Evolutionary conservation across 2,797 vertebrate species (phyloP).

Genomic region (Paramormyrops hopkinsi): DNA sequence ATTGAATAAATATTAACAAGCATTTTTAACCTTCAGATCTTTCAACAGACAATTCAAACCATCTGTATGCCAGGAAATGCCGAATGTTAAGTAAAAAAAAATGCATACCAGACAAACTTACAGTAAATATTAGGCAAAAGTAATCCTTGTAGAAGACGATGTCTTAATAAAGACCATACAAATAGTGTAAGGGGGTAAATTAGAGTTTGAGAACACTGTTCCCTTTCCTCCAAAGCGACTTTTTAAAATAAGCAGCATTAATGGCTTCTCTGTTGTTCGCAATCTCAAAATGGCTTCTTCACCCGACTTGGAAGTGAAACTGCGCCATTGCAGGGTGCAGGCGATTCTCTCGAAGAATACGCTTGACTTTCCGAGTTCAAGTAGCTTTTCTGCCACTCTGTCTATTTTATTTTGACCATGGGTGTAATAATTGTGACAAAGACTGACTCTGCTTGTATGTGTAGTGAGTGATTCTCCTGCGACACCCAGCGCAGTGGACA

Average conservation of each 20-base stretch:
- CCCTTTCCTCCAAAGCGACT: constrained; percentile 20
- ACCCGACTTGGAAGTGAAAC: constrained; percentile 17
- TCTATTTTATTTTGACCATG: constrained; percentile 1
- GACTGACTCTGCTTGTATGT: constrained; percentile 12
- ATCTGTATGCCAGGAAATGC: constrained; percentile 12
- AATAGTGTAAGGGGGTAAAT: constrained; percentile 14
- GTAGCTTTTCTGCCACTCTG: not conserved
- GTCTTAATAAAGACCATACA: constrained; percentile 14
- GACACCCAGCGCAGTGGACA: constrained; percentile 4
- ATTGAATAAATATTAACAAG: not conserved
- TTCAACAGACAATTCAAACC: constrained; percentile 6
- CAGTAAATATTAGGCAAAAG: constrained; percentile 26
- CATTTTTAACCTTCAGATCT: not conserved
- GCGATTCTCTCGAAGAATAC: constrained; percentile 13
- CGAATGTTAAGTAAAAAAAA: constrained; percentile 8
- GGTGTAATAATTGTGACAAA: constrained; percentile 16
- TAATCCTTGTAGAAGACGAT: constrained; percentile 26
- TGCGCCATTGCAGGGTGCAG: constrained; percentile 26
- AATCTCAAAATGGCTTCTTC: constrained; percentile 32
- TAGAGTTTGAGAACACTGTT: constrained; percentile 12
- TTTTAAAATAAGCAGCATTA: constrained; percentile 21
- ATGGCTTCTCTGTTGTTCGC: constrained; percentile 27
- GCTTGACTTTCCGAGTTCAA: constrained; percentile 13
- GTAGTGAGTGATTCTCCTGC: constrained; percentile 15
- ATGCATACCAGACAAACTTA: constrained; percentile 29